These are phyloP conservation scores for Megaceryle alcyon DNA, from an alignment of 2,797 vertebrate genomes.

Conservation along the genomic window DNA sequence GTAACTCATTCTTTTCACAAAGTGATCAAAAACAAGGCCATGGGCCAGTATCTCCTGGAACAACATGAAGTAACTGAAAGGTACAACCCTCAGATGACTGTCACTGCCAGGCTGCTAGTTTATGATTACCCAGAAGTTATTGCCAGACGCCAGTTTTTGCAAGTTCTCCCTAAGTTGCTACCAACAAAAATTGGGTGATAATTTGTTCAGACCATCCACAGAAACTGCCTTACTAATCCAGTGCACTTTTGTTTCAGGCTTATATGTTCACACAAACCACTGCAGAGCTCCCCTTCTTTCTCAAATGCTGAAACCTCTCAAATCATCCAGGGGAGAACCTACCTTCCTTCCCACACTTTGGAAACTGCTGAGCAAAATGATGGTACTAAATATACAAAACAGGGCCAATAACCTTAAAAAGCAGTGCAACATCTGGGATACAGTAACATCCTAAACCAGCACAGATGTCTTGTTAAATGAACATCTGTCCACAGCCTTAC, in stretches of 20 bases:
- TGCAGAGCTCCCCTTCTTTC: not conserved
- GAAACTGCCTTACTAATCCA: not conserved
- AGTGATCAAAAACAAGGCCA: not conserved
- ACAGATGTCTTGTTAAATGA: constrained; percentile 67
- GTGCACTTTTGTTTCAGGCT: not conserved
- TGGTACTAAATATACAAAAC: not conserved
- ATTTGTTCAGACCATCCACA: not conserved
- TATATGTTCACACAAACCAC: not conserved
- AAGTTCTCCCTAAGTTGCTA: not conserved
- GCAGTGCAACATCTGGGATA: constrained; percentile 55
- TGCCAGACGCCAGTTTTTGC: not conserved
- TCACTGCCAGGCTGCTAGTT: not conserved
- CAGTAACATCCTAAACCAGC: constrained; percentile 48
- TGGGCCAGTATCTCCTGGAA: not conserved
- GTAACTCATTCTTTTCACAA: not conserved
- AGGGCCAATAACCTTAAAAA: constrained; percentile 57
- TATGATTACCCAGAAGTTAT: not conserved
- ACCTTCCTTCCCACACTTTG: not conserved
- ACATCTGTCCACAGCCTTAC: constrained; percentile 51
- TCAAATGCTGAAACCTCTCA: not conserved
- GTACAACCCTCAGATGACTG: not conserved
- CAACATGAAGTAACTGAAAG: not conserved
- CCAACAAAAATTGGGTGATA: not conserved
- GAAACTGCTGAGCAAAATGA: not conserved
- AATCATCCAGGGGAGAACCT: not conserved